A percentile compares a stretch with the other conserved stretches of the same genome.
Conservation (phyloP, 2,113 vertebrate species). For the Sylvilagus bachmani region DNA sequence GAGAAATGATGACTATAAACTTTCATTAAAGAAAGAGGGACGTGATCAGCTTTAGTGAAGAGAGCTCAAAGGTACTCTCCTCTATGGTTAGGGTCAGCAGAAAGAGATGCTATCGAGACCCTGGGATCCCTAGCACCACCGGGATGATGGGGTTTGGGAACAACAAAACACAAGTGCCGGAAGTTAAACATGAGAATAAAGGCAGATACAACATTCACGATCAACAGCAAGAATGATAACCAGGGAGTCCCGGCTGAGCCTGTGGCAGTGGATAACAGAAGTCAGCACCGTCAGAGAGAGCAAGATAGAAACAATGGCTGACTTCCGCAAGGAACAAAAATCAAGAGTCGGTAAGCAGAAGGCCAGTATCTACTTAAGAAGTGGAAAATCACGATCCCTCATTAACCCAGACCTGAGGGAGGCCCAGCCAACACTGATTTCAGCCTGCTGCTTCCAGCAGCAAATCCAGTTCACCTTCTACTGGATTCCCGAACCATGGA, state of each 20-base stretch:
- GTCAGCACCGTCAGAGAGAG: not conserved
- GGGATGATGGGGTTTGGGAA: not conserved
- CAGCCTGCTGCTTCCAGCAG: not conserved
- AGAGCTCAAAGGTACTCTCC: not conserved
- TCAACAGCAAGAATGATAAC: not conserved
- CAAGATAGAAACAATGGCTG: not conserved
- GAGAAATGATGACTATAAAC: not conserved
- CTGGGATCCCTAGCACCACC: not conserved
- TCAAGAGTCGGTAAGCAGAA: not conserved
- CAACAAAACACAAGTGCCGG: not conserved
- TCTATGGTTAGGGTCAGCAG: no score
- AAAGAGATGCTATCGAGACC: not conserved
- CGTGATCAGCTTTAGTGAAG: not conserved
- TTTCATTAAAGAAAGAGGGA: not conserved
- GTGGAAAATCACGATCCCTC: not conserved
- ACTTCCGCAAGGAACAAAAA: not conserved
- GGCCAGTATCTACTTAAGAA: not conserved
- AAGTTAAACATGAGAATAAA: not conserved
- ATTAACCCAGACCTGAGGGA: not conserved
- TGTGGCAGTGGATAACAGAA: not conserved
- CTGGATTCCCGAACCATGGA: not conserved
- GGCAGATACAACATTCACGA: not conserved
- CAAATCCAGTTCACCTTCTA: not conserved
- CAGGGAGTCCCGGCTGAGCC: not conserved
- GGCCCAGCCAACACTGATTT: not conserved